Percentiles rank a stretch among this genome's conserved stretches.
Conservation (phyloP, 2,113 vertebrate species). For the Lagopus muta region DNA sequence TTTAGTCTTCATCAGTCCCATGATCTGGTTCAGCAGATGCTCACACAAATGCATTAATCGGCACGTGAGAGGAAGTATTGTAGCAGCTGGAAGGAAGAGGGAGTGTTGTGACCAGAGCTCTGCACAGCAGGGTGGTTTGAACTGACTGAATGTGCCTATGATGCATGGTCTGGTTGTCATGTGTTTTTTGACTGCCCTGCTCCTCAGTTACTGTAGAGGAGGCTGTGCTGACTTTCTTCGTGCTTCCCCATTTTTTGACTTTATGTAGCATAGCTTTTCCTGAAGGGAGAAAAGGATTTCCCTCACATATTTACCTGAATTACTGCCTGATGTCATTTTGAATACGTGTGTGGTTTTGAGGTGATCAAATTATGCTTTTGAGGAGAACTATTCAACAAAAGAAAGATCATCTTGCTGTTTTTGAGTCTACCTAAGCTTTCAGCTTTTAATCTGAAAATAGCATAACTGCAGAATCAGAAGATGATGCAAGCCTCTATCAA, state of each 20-base stretch:
- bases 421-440: not conserved
- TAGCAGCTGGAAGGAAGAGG: not conserved
- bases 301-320: accelerated
- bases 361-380: not conserved
- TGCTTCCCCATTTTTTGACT: not conserved
- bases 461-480: not conserved
- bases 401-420: not conserved
- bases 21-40: not conserved
- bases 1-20: not conserved
- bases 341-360: not conserved
- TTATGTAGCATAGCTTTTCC: not conserved
- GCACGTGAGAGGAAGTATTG: not conserved
- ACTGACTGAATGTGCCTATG: not conserved
- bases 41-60: accelerated
- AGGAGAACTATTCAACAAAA: not conserved
- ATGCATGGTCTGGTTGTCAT: not conserved
- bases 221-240: not conserved
- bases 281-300: not conserved
- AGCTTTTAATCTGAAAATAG: not conserved
- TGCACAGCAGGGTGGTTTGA: not conserved
- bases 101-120: not conserved
- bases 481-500: not conserved
- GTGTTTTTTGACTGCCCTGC: not conserved
- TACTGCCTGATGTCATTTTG: not conserved
- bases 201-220: not conserved